Evolutionary conservation across 2,888 invertebrate species (phyloP), one percentile per base, ranked within the genome.

Genomic region (Archaeoteleia sp.): DNA sequence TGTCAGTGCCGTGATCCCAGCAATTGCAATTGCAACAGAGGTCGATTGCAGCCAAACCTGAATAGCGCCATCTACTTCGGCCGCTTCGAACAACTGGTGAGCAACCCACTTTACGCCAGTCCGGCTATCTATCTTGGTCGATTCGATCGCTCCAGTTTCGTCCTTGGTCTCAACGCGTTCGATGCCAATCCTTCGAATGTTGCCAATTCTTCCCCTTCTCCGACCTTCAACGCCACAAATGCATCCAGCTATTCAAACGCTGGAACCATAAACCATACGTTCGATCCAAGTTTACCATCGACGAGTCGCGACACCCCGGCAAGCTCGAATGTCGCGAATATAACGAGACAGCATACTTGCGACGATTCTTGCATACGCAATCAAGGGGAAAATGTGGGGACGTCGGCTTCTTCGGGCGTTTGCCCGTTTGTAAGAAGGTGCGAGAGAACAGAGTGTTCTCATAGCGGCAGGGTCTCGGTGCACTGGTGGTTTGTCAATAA

Each of bases 401-500:
- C 70, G 1, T 53, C 68, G 4, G 49, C 54, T 1, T 48, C 61
- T 4, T 46, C 72, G 3, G 73, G 73, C 1, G 69, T 73, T 14
- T 84, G 81, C 60, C 84, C 84, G 9, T 74, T 82, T 51, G 58
- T 79, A 35, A 77, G 78, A 9, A 74, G 79, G 10, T 79, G 77
- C 35, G 84, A 83, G 13, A 75, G 78, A 34, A 71, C 79, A 2
- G 82, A 83, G 23, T 84, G 81, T 32, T 78, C 76, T 0, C 76
- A 82, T 42, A 80, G 79, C 8, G 78, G 88, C 5, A 82, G 90
- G 48, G 88, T 91, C 42, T 90, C 90, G 0, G 85, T 91, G 27
- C 90, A 91, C 75, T 91, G 91, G 91, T 86, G 91, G 73, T 83
- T 91, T 62, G 89, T 90, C 0, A 91, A 91, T 76, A 89, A 90